These are phyloP conservation scores for Lophius piscatorius DNA, from an alignment of 2,113 vertebrate genomes.

Conservation along the genomic window DNA sequence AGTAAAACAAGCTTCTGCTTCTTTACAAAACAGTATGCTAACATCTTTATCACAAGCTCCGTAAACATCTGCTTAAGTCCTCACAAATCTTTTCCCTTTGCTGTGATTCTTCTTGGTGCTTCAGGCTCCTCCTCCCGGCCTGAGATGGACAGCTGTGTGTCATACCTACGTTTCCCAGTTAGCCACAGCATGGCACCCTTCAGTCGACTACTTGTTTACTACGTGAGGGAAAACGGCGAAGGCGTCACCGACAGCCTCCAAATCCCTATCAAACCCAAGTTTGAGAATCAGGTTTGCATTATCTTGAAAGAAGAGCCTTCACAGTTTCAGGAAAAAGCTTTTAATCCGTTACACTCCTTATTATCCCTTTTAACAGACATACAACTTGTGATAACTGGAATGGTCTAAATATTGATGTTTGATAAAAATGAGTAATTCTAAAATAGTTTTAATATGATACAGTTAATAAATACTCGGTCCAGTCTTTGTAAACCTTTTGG, in stretches of 20 bases:
- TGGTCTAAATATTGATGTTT: conserved; percentile 1
- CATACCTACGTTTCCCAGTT: conserved; percentile 80
- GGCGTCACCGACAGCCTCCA: conserved; percentile 91
- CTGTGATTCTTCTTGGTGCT: conserved; percentile 45
- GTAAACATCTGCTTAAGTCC: background rate
- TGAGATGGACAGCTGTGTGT: conserved; percentile 84
- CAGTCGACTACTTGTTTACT: conserved; percentile 87
- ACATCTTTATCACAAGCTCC: background rate
- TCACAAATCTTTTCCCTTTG: background rate
- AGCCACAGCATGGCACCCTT: conserved; percentile 85
- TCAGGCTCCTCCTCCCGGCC: conserved; percentile 67
- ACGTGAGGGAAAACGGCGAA: conserved; percentile 88
- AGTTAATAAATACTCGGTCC: conserved; percentile 8
- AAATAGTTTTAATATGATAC: conserved; percentile 8
- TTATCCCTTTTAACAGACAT: background rate
- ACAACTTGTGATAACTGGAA: background rate
- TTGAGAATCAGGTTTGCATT: conserved; percentile 86
- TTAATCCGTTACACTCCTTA: conserved; percentile 4
- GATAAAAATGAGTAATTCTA: background rate
- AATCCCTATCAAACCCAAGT: conserved; percentile 81
- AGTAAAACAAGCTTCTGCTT: no score
- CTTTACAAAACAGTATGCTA: background rate
- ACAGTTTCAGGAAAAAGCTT: background rate
- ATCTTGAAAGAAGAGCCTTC: background rate
- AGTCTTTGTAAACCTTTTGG: conserved; percentile 45